Evolutionary conservation across 1,140 invertebrate species (phyloP), one percentile per base, ranked within the genome.

Genomic region (Hyposmocoma kahamanoa): DNA sequence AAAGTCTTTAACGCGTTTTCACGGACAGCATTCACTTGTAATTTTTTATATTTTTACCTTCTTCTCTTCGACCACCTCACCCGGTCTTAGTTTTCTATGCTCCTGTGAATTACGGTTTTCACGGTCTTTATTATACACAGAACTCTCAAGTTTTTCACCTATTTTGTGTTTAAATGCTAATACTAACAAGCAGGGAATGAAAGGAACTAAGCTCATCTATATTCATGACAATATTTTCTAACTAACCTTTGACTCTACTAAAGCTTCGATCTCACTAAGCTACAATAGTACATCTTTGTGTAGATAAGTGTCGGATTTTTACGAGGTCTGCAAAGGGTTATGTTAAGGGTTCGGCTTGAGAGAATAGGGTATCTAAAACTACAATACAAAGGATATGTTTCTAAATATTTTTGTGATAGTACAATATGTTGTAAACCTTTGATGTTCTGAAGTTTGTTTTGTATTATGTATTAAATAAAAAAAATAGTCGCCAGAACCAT

Each of bases 21-120:
- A 78, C 72, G 75, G 61, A 73, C 71, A 83, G 78, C 82, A 85
- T 85, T 82, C 80, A 85, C 59, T 67, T 73, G 67, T 72, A 72
- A 74, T 54, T 62, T 68, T 95, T 94, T 95, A n/a, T n/a, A 93
- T 94, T 94, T 94, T 96, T 95, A 97, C 95, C 95, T 95, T 95
- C 89, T 92, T 94, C 76, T 97, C 95, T 88, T 96, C 95, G 81
- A 94, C 79, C 86, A 96, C 93, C 90, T 97, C 95, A 84, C 95
- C 95, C 56, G 95, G 95, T 73, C 95, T 94, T 87, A 96, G 92
- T 92, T 96, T 96, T 88, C 93, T 87, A 84, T 85, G 72, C 57
- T 85, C 84, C 86, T 87, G 86, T 84, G 75, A 75, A 81, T 86
- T 86, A 84, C 56, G 78, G 75, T 79, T 84, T 85, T 67, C 68